Conservation (phyloP, 1,140 invertebrate species). For the Zaprionus ornatus region DNA sequence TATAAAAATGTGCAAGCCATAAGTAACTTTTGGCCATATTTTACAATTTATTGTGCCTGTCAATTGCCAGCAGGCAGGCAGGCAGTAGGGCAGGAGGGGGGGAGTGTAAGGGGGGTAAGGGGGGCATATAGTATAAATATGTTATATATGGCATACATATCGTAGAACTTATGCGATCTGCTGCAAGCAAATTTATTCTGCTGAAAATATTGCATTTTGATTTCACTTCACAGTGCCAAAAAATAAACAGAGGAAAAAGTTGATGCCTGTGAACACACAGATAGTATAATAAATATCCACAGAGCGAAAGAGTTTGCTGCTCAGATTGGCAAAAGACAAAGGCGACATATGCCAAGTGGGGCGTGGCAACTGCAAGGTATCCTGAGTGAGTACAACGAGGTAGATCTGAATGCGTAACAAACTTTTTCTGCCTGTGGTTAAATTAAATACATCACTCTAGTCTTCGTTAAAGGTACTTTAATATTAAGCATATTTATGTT, state of each 20-base stretch:
- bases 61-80: slow-evolving; percentile 65
- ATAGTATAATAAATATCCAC: slow-evolving; percentile 21
- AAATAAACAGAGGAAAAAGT: slow-evolving; percentile 27
- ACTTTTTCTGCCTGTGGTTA: not conserved
- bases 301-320: not conserved
- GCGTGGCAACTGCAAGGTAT: slow-evolving; percentile 8
- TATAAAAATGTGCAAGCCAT: slow-evolving; percentile 23
- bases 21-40: slow-evolving; percentile 66
- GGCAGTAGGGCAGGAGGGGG: not conserved
- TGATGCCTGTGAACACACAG: slow-evolving; percentile 20
- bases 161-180: not conserved
- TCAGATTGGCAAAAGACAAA: slow-evolving; percentile 15
- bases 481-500: too few species aligned
- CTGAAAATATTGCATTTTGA: slow-evolving; percentile 74
- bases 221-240: slow-evolving; percentile 28
- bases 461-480: too few species aligned
- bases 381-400: not conserved
- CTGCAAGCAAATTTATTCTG: slow-evolving; percentile 62
- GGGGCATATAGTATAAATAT: slow-evolving; percentile 25
- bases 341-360: not conserved
- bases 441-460: too few species aligned
- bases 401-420: not conserved
- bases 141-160: slow-evolving; percentile 2
- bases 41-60: slow-evolving; percentile 79
- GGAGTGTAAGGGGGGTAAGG: too few species aligned